Base-by-base conservation (phyloP, 2,113 vertebrate species). In the Scomber colias region DNA sequence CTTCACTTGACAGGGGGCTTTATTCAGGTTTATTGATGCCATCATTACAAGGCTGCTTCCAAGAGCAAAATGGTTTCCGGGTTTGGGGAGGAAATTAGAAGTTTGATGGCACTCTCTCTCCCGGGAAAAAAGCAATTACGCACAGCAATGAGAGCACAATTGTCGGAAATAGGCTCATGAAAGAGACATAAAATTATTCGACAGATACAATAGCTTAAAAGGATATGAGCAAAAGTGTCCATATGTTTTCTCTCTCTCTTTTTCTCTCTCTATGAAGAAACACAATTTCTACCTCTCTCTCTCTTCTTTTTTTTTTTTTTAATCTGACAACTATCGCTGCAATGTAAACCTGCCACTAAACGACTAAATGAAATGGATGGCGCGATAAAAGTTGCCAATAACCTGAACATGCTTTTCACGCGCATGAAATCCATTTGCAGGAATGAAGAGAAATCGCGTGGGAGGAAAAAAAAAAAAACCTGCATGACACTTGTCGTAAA, bases 101-200 rank as follows among this genome's bases (percentile, higher is more conserved):
- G 91, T 93, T 93, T 90, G 91, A 90, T 85, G 83, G 73, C 84
- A 85, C 88, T 83, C 90, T 87, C 90, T 87, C 84, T 89, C 88
- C 79, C 77, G 83, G 87, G 88, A 87, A 89, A 81, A 81, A 86
- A 85, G 89, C 91, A 91, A 93, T 91, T 90, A 92, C 84, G 59
- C 85, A 46, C 86, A 67, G 86, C 86, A 81, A 87, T 61, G 85
- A 90, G 89, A 79, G 75, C 84, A 78, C 82, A 86, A 87, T 72
- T n/a, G 77, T 82, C 81, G 83, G 89, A 90, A 90, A 90, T 88
- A 73, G 85, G 83, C 83, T 88, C 80, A 77, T 82, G 81, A 88
- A 83, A 81, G 79, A 87, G 77, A 78, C 74, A 76, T 66, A 13
- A 56, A 75, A 90, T 75, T 21, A 82, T 76, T 79, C 27, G 30